Conservation (phyloP, 2,888 invertebrate species). For the Arge pagana region DNA sequence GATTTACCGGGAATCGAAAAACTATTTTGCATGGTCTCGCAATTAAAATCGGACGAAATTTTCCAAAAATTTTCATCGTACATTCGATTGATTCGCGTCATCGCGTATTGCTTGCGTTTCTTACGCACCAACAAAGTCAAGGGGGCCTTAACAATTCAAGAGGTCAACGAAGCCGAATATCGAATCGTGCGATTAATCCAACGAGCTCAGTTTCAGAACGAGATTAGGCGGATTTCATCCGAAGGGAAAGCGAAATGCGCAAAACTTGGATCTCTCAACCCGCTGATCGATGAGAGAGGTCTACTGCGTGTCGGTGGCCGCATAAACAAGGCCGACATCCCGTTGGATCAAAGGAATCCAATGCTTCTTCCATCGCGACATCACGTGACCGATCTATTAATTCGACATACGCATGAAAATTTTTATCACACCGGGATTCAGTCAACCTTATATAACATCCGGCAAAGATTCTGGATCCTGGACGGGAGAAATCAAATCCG, state of each 20-base stretch:
- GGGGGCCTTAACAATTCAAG: slow-evolving; percentile 3
- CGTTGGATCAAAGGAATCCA: slow-evolving; percentile 21
- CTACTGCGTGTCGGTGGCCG: slow-evolving; percentile 25
- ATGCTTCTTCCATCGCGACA: slow-evolving; percentile 24
- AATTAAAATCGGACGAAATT: no score
- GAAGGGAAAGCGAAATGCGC: background rate
- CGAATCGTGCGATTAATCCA: slow-evolving; percentile 2
- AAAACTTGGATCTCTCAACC: slow-evolving; percentile 22
- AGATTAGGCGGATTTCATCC: background rate
- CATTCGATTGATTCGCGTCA: background rate
- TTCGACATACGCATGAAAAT: slow-evolving; percentile 9
- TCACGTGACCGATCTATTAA: slow-evolving; percentile 20
- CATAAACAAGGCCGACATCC: slow-evolving; percentile 15
- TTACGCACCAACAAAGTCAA: background rate
- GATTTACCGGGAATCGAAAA: slow-evolving; percentile 12
- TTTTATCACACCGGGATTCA: slow-evolving; percentile 12
- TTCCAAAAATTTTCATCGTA: slow-evolving; percentile 9
- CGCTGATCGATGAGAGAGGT: slow-evolving; percentile 21
- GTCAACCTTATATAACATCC: slow-evolving; percentile 20
- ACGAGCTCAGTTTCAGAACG: background rate
- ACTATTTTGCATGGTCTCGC: no score
- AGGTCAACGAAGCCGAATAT: slow-evolving; percentile 12
- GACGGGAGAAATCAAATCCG: slow-evolving; percentile 17
- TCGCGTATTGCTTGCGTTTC: slow-evolving; percentile 22
- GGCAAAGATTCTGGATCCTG: slow-evolving; percentile 24